A percentile compares a stretch with the other conserved stretches of the same genome.
Evolutionary conservation across 1,140 invertebrate species (phyloP).

Genomic region (Dendrolimus punctatus): DNA sequence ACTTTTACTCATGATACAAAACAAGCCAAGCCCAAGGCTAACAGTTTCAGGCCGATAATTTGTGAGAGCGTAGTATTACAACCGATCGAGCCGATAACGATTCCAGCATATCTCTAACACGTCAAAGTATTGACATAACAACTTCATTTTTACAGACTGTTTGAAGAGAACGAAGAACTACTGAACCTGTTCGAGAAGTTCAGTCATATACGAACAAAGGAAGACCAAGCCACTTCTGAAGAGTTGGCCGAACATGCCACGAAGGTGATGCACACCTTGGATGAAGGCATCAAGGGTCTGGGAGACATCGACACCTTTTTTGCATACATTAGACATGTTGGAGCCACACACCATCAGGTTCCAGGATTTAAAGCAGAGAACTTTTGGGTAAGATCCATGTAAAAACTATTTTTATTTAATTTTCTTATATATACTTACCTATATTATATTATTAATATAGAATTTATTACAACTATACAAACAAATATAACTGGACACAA

Average conservation of each 20-base stretch:
- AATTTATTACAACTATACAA: no score
- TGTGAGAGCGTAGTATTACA: no score
- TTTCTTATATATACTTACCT: no score
- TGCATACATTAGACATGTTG: conserved; percentile 84
- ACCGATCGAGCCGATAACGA: no score
- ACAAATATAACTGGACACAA: no score
- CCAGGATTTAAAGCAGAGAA: conserved; percentile 88
- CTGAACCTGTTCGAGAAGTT: conserved; percentile 87
- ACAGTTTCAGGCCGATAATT: no score
- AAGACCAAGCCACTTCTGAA: conserved; percentile 82
- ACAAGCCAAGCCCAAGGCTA: no score
- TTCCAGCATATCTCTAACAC: no score
- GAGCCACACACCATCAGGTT: conserved; percentile 85
- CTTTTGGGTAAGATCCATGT: conserved; percentile 81
- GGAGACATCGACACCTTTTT: conserved; percentile 90
- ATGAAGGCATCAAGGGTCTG: conserved; percentile 87
- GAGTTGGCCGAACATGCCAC: conserved; percentile 89
- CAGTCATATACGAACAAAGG: conserved; percentile 80
- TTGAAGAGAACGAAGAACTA: conserved; percentile 89
- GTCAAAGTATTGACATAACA: no score
- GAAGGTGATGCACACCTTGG: conserved; percentile 90
- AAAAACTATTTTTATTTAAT: neutral
- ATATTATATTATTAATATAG: no score
- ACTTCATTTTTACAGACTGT: conserved; percentile 77
- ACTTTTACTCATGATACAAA: no score